Conservation (phyloP, 1,140 invertebrate genomes). For the Tribolium madens region DNA sequence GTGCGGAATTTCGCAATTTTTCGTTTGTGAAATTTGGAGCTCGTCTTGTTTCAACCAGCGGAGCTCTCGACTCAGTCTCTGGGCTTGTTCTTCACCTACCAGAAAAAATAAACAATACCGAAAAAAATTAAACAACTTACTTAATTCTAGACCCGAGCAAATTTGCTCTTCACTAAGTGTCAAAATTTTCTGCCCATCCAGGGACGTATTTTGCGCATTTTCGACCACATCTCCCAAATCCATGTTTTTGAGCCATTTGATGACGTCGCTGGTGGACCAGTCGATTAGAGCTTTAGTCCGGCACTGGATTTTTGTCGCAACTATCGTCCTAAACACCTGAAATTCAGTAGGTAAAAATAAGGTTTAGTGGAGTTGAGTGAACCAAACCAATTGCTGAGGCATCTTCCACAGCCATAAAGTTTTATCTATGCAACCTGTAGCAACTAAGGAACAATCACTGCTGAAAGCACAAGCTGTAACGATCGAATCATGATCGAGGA, state of each 20-base stretch:
- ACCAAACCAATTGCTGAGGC: slow-evolving; percentile 67
- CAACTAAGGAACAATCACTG: slow-evolving; percentile 67
- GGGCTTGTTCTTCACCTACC: slow-evolving; percentile 56
- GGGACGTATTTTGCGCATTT: slow-evolving; percentile 66
- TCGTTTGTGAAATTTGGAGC: slow-evolving; percentile 45
- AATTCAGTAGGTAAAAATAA: slow-evolving; percentile 10
- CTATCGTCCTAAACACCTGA: slow-evolving; percentile 62
- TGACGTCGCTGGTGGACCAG: slow-evolving; percentile 74
- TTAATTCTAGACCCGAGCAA: slow-evolving; percentile 68
- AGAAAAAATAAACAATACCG: background rate
- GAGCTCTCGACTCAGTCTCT: slow-evolving; percentile 63
- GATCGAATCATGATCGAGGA: slow-evolving; percentile 71
- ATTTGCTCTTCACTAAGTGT: slow-evolving; percentile 70
- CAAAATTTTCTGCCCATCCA: slow-evolving; percentile 74
- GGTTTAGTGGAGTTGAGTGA: background rate
- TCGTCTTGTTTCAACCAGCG: slow-evolving; percentile 69
- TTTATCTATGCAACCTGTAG: slow-evolving; percentile 71
- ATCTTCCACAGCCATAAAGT: slow-evolving; percentile 71
- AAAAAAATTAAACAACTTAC: slow-evolving; percentile 62
- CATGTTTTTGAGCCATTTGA: slow-evolving; percentile 74
- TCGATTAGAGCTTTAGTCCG: slow-evolving; percentile 63
- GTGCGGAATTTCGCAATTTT: slow-evolving; percentile 67
- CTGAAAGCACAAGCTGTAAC: slow-evolving; percentile 71
- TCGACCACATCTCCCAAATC: slow-evolving; percentile 68
- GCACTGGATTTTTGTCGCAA: slow-evolving; percentile 60